phyloP scores from a whole-genome alignment of 2,888 invertebrate species.

The Vesta saturnalis region DNA sequence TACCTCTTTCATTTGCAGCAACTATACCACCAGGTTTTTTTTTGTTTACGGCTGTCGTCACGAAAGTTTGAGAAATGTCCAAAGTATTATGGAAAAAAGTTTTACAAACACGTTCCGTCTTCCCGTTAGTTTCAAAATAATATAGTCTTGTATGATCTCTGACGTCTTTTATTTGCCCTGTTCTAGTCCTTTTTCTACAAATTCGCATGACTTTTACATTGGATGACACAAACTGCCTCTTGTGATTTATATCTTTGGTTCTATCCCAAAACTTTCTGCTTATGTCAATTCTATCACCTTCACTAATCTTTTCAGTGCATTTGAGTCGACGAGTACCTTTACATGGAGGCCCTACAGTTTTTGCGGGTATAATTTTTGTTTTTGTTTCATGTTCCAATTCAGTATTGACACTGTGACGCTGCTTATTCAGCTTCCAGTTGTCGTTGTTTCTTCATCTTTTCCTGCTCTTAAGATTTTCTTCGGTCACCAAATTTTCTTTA shows the following conservation, averaged over 20 bases:
- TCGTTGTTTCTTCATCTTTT: too few relatives aligned
- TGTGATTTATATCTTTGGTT: not conserved
- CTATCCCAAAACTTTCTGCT: not conserved
- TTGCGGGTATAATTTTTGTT: not conserved
- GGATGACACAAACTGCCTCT: not conserved
- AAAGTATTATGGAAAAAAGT: not conserved
- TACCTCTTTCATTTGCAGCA: conserved; percentile 16
- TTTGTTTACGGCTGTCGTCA: not conserved
- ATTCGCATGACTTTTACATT: not conserved
- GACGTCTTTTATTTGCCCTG: not conserved
- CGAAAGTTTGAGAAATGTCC: not conserved
- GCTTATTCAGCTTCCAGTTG: too few relatives aligned
- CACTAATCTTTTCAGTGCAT: too few relatives aligned
- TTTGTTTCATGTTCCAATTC: not conserved
- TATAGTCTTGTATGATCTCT: not conserved
- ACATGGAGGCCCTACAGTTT: not conserved
- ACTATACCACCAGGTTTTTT: conserved; percentile 11
- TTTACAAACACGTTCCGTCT: not conserved
- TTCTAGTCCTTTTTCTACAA: not conserved
- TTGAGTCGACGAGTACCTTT: not conserved
- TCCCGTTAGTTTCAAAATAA: not conserved
- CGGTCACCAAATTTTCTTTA: too few relatives aligned
- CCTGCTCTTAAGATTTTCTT: too few relatives aligned
- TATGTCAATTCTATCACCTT: too few relatives aligned
- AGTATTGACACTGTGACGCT: too few relatives aligned